phyloP scores from a whole-genome alignment of 23 tunicate species.

The Botrylloides violaceus region DNA sequence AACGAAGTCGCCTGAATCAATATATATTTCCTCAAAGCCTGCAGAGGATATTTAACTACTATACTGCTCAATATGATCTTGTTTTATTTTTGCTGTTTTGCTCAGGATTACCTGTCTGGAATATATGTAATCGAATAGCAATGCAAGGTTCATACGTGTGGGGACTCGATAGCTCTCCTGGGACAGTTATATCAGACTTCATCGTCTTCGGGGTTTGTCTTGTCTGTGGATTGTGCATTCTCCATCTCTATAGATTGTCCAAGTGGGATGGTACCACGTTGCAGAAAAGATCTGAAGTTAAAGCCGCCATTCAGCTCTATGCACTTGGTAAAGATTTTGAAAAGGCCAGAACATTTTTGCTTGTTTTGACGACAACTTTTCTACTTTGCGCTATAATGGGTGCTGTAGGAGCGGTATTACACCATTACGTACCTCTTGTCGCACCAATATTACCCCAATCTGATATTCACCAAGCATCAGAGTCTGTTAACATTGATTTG shows the following conservation, averaged over 20 bases:
- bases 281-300: too few relatives aligned
- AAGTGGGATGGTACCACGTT: not conserved
- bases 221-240: not conserved
- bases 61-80: too few relatives aligned
- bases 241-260: not conserved
- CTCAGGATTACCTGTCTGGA: too few relatives aligned
- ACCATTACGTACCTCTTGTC: not conserved
- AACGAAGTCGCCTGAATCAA: too few relatives aligned
- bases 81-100: too few relatives aligned
- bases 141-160: constrained; percentile 6
- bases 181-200: not conserved
- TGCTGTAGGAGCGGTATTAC: constrained; percentile 6
- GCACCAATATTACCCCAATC: not conserved
- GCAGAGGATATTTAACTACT: too few relatives aligned
- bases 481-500: not conserved
- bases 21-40: too few relatives aligned
- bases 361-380: not conserved
- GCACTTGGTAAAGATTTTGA: not conserved
- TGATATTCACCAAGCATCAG: not conserved
- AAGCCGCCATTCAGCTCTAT: not conserved
- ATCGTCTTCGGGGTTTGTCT: not conserved
- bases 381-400: not conserved
- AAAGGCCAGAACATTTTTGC: not conserved
- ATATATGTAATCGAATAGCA: too few relatives aligned
- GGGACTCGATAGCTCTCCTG: constrained; percentile 9